Percentiles rank a stretch among this genome's conserved stretches.
phyloP scores from a whole-genome alignment of 2,113 vertebrate species.

The Pavo muticus region DNA sequence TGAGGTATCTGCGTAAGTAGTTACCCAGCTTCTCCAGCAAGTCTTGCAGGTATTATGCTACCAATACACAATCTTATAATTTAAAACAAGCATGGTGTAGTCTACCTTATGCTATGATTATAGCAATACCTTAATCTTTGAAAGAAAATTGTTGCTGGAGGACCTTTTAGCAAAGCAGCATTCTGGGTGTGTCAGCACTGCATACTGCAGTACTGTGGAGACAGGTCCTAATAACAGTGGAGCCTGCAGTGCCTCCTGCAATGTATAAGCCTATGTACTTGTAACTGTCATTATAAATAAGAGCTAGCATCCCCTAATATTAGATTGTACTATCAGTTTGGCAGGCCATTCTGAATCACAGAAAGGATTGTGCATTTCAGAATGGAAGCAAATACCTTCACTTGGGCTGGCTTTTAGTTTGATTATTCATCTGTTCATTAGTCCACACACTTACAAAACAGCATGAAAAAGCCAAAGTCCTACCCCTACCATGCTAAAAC shows the following conservation, averaged over 20 bases:
- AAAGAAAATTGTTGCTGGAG: not conserved
- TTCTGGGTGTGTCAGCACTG: not conserved
- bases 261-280: not conserved
- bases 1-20: not conserved
- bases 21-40: not conserved
- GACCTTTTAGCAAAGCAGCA: fast-evolving
- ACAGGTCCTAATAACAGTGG: not conserved
- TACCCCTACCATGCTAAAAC: not conserved
- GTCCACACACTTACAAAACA: not conserved
- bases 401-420: not conserved
- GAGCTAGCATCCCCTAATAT: fast-evolving
- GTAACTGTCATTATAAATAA: not conserved
- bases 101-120: not conserved
- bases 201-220: not conserved
- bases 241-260: not conserved
- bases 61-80: not conserved
- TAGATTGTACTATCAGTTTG: not conserved
- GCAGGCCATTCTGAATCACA: not conserved
- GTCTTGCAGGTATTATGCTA: not conserved
- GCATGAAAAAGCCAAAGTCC: not conserved
- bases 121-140: not conserved
- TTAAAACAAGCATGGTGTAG: fast-evolving
- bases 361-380: not conserved
- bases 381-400: not conserved
- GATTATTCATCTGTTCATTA: not conserved